These are phyloP conservation scores for Cossypha polioptera DNA, from an alignment of 2,797 vertebrate genomes.

Conservation along the genomic window DNA sequence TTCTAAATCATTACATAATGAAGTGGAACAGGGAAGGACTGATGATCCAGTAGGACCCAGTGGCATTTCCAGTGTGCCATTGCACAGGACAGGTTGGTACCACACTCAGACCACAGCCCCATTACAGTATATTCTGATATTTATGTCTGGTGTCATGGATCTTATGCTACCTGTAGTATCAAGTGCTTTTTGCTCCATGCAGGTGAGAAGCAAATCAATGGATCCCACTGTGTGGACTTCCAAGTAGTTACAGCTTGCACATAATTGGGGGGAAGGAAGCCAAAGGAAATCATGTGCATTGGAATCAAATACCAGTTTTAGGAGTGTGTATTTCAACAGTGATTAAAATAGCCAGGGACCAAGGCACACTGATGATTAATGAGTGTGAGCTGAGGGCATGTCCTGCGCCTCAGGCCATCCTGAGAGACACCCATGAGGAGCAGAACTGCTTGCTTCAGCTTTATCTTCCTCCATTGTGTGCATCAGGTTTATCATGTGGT, in stretches of 20 bases:
- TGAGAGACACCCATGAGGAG: not conserved
- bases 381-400: not conserved
- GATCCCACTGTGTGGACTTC: not conserved
- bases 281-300: constrained; percentile 40
- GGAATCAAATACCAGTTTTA: constrained; percentile 54
- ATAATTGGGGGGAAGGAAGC: constrained; percentile 11
- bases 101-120: not conserved
- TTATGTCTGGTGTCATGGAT: rapidly evolving
- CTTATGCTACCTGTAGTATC: not conserved
- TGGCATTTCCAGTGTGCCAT: not conserved
- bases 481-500: not conserved
- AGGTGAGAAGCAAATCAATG: not conserved
- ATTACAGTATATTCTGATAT: not conserved
- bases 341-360: constrained; percentile 38
- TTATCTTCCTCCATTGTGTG: not conserved
- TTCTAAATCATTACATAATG: not conserved
- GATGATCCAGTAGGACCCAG: not conserved
- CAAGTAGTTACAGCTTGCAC: not conserved
- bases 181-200: not conserved
- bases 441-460: not conserved
- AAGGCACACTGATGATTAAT: not conserved
- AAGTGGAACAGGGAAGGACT: not conserved
- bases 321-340: constrained; percentile 16
- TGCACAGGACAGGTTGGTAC: not conserved
- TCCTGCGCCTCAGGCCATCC: not conserved